Base-by-base conservation (phyloP, 2,113 vertebrate species). In the Strix uralensis region DNA sequence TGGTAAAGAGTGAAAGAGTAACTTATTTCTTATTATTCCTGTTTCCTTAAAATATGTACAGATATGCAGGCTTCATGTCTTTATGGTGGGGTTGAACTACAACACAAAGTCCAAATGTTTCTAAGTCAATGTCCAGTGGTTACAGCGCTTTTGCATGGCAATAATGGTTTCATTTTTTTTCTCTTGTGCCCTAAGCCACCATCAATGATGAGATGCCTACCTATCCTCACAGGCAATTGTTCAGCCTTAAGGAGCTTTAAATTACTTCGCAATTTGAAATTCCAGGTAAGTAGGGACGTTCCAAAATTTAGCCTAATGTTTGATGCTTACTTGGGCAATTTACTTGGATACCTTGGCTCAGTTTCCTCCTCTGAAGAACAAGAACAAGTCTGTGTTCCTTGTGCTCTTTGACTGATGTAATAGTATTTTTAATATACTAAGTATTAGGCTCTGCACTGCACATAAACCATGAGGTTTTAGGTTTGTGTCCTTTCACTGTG, bases 201-300 rank as follows among this genome's bases (percentile, higher is more conserved):
- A 51, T 18, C 1, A 1, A 34, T 59, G 20, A 92, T 82, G 42
- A 92, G 73, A 88, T 63, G 46, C 55, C 38, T 72, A 92, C n/a
- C 44, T 72, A 79, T 71, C 77, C 81, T 86, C 77, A 57, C 69
- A 89, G 52, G 47, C 40, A 40, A 44, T 44, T 69, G 15, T 85
- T 91, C 36, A n/a, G 47, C 61, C 54, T 72, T 72, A 91, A 72
- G 87, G 61, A 85, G 40, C 25, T 91, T 87, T 86, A 69, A 81
- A 85, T 92, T 78, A 85, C 52, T 69, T 79, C 54, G 72, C 52
- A 95, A 61, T 44, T 89, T 89, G 69, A 91, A 95, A 95, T 79
- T 84, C 65, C 51, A 49, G 57, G 65, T 87, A 90, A 85, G 87
- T 23, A 81, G 58, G 8, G 29, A 40, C 54, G 42, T 79, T 95